A percentile compares a stretch with the other conserved stretches of the same genome.
phyloP scores from a whole-genome alignment of 1,140 invertebrate species.

The Drosophila chauvacae region DNA sequence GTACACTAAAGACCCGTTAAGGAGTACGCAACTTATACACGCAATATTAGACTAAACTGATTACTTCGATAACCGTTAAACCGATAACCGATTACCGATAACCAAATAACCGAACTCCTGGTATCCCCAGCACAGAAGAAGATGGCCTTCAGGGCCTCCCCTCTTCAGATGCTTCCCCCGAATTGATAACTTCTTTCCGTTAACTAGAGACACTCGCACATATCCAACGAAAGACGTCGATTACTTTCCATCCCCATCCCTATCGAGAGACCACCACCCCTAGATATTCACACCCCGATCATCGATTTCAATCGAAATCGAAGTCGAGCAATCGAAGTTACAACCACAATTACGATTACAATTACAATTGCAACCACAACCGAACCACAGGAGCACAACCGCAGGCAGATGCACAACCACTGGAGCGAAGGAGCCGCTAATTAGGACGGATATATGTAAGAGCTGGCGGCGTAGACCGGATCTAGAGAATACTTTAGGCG shows the following conservation, averaged over 20 bases:
- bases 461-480: constrained; percentile 39
- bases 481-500: constrained; percentile 50
- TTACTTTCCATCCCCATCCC: constrained; percentile 50
- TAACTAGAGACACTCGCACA: constrained; percentile 54
- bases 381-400: constrained; percentile 34
- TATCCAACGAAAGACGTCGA: constrained; percentile 54
- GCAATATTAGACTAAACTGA: constrained; percentile 53
- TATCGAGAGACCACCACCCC: constrained; percentile 47
- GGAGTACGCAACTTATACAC: constrained; percentile 48
- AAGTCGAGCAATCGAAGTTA: constrained; percentile 15
- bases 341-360: constrained; percentile 44
- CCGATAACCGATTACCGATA: not conserved
- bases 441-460: constrained; percentile 14
- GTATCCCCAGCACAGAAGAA: constrained; percentile 7
- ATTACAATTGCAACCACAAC: constrained; percentile 50
- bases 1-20: constrained; percentile 48
- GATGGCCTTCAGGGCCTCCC: not conserved
- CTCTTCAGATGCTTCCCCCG: constrained; percentile 22
- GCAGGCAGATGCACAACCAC: constrained; percentile 49
- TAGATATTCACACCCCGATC: constrained; percentile 24
- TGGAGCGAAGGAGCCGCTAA: constrained; percentile 37
- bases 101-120: not conserved
- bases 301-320: constrained; percentile 8
- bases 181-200: constrained; percentile 26
- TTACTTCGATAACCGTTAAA: constrained; percentile 35